These are phyloP conservation scores for Rhagophthalmus giganteus DNA, from an alignment of 2,888 invertebrate genomes.

Conservation along the genomic window DNA sequence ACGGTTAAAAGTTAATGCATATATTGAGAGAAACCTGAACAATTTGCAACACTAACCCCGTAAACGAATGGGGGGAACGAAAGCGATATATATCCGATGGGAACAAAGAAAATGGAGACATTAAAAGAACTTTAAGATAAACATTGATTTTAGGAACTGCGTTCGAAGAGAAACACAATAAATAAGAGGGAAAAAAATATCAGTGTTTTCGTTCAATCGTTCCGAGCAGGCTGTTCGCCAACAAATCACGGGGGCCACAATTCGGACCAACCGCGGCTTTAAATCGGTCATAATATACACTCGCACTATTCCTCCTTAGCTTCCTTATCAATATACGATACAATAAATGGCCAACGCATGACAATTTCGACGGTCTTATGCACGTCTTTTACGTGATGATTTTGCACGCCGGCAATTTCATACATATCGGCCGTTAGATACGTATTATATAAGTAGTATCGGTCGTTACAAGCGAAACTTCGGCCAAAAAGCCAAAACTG, in stretches of 20 bases:
- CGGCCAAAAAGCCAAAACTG: too few species aligned
- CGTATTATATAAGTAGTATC: too few species aligned
- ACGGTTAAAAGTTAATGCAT: conserved; percentile 11
- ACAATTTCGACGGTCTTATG: conserved; percentile 15
- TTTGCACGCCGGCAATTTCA: background rate
- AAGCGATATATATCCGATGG: too few species aligned
- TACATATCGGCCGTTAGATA: too few species aligned
- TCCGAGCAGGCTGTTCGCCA: conserved; percentile 42
- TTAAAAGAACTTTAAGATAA: conserved; percentile 38
- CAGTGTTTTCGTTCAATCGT: conserved; percentile 44
- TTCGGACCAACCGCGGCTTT: conserved; percentile 34
- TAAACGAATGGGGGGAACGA: too few species aligned
- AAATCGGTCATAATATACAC: conserved; percentile 30
- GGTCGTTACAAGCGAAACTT: too few species aligned
- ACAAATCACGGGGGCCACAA: conserved; percentile 43
- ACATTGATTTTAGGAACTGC: conserved; percentile 43
- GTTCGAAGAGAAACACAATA: conserved; percentile 40
- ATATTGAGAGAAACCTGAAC: too few species aligned
- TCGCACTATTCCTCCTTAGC: conserved; percentile 21
- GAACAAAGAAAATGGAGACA: too few species aligned
- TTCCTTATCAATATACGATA: conserved; percentile 29
- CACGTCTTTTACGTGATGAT: conserved; percentile 19
- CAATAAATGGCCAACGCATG: conserved; percentile 28
- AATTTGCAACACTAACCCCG: too few species aligned
- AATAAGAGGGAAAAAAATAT: conserved; percentile 42